These are phyloP conservation scores for Pluvianellus socialis DNA, from an alignment of 2,113 vertebrate genomes.

Conservation along the genomic window DNA sequence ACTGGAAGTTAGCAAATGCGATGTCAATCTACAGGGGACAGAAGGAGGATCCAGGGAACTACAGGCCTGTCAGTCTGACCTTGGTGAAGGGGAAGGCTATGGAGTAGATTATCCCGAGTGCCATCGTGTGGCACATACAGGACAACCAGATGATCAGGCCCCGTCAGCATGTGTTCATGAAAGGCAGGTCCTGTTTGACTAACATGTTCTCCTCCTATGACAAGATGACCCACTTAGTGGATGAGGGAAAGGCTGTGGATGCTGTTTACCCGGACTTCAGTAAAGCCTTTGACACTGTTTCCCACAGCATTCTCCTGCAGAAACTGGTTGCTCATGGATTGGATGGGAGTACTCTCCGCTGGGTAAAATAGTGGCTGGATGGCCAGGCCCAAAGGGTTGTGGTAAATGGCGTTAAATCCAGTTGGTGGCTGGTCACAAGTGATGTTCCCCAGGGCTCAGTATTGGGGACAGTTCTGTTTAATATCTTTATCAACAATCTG, in stretches of 20 bases:
- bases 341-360: background rate
- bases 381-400: background rate
- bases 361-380: background rate
- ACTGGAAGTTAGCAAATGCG: background rate
- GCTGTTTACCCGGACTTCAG: background rate
- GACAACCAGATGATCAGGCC: background rate
- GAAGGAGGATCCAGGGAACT: background rate
- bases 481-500: background rate
- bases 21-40: background rate
- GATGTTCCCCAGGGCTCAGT: background rate
- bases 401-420: background rate
- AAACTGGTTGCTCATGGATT: background rate
- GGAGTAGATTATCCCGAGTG: background rate
- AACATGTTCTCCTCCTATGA: background rate
- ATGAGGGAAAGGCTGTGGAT: background rate
- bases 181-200: background rate
- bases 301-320: background rate
- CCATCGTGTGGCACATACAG: background rate
- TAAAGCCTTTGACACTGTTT: background rate
- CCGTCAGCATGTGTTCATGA: background rate
- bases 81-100: background rate
- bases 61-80: background rate
- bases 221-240: background rate
- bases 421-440: background rate
- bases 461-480: background rate